Evolutionary conservation across 1,140 invertebrate genomes (phyloP).

Genomic region (Scaptomyza pallida): DNA sequence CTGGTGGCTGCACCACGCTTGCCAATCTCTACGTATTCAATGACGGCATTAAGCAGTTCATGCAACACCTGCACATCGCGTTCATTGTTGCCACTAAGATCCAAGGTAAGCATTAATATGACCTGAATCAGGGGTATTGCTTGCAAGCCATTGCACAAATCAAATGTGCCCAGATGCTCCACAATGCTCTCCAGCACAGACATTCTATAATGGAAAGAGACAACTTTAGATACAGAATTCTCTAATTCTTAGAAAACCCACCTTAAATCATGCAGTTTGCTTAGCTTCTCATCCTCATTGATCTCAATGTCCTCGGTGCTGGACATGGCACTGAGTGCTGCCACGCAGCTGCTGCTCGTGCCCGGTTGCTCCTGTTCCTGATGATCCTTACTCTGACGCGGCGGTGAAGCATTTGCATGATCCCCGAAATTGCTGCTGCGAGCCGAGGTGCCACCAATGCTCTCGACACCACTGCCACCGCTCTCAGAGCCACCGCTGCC

Average conservation of each 20-base stretch:
- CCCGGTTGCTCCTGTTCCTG: conserved; percentile 55
- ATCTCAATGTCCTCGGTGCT: conserved; percentile 81
- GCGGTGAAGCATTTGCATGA: conserved; percentile 74
- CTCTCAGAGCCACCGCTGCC: conserved; percentile 91
- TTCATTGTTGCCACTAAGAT: conserved; percentile 93
- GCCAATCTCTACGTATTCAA: conserved; percentile 91
- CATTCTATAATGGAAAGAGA: conserved; percentile 49
- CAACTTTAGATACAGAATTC: neutral
- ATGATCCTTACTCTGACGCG: conserved; percentile 60
- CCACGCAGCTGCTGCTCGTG: conserved; percentile 72
- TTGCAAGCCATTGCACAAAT: conserved; percentile 87
- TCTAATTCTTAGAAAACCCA: conserved; percentile 18
- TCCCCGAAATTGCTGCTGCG: conserved; percentile 94
- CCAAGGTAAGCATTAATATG: conserved; percentile 94
- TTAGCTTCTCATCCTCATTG: conserved; percentile 85
- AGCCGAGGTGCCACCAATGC: conserved; percentile 95
- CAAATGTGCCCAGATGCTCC: conserved; percentile 80
- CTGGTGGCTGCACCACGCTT: conserved; percentile 81
- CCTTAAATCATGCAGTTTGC: conserved; percentile 87
- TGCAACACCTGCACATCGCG: conserved; percentile 91
- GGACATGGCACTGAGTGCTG: conserved; percentile 67
- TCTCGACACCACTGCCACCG: conserved; percentile 94
- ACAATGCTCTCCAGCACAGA: conserved; percentile 81
- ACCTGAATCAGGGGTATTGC: conserved; percentile 96
- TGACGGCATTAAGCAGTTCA: conserved; percentile 89